Percentiles rank a stretch among this genome's conserved stretches.
These are phyloP conservation scores for Pseudocheirus occidentalis DNA, from an alignment of 2,797 vertebrate genomes.

Conservation along the genomic window DNA sequence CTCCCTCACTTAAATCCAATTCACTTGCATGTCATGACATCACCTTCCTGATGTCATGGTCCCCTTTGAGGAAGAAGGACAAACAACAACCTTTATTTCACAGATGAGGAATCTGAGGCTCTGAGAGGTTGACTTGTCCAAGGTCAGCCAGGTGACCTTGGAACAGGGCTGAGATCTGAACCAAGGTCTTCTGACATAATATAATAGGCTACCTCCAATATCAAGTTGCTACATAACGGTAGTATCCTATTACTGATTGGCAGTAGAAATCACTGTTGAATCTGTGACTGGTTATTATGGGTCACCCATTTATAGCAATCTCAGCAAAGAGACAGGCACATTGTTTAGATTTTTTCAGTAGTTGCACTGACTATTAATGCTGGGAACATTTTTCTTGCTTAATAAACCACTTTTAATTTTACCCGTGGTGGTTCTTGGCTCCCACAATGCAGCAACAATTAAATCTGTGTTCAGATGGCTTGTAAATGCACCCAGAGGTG, in stretches of 20 bases:
- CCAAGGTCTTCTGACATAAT: neutral
- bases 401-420: conserved; percentile 72
- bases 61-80: too few relatives aligned
- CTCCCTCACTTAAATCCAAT: too few relatives aligned
- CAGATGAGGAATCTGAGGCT: neutral
- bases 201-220: neutral
- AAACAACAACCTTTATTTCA: neutral
- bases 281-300: neutral
- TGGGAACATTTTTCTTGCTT: conserved; percentile 62
- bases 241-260: conserved; percentile 13
- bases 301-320: neutral
- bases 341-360: conserved; percentile 12
- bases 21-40: too few relatives aligned
- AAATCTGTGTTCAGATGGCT: conserved; percentile 58
- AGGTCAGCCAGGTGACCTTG: neutral
- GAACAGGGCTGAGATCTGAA: neutral
- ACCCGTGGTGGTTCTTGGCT: conserved; percentile 55
- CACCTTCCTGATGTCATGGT: too few relatives aligned
- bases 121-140: neutral
- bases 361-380: conserved; percentile 56
- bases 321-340: neutral
- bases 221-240: neutral
- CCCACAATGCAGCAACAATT: conserved; percentile 66
- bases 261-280: neutral
- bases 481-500: conserved; percentile 66